A percentile compares a stretch with the other conserved stretches of the same genome.
Evolutionary conservation across 2,888 invertebrate species (phyloP).

Genomic region (Eilema caniola): DNA sequence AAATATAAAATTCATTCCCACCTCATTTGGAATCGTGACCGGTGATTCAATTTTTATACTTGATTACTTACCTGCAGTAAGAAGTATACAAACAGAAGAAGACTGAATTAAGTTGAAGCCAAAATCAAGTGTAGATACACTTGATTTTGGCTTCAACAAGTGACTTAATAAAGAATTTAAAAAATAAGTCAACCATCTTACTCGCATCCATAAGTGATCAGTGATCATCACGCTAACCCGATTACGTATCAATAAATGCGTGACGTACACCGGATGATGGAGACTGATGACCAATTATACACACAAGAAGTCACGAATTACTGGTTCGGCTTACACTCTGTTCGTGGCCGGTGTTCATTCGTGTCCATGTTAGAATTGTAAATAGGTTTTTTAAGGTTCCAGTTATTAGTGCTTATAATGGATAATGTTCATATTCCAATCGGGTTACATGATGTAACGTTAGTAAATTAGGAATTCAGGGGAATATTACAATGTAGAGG

Average conservation of each 20-base stretch:
- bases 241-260: constrained; percentile 63
- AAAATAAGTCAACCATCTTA: constrained; percentile 14
- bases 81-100: too few species aligned
- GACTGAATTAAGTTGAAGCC: too few species aligned
- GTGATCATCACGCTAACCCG: constrained; percentile 58
- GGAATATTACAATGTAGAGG: neutral
- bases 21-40: too few species aligned
- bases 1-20: too few species aligned
- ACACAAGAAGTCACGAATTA: constrained; percentile 52
- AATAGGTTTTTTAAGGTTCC: constrained; percentile 16
- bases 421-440: neutral
- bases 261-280: constrained; percentile 51
- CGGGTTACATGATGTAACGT: too few species aligned
- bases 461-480: neutral
- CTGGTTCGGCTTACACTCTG: constrained; percentile 44
- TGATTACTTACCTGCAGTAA: too few species aligned
- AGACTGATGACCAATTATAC: constrained; percentile 42
- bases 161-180: neutral
- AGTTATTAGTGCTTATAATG: neutral
- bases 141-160: neutral
- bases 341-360: constrained; percentile 31
- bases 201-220: constrained; percentile 44
- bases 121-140: too few species aligned
- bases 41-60: too few species aligned
- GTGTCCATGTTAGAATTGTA: constrained; percentile 20